Conservation (phyloP, 2,888 invertebrate species). For the Tridacna gigas region DNA sequence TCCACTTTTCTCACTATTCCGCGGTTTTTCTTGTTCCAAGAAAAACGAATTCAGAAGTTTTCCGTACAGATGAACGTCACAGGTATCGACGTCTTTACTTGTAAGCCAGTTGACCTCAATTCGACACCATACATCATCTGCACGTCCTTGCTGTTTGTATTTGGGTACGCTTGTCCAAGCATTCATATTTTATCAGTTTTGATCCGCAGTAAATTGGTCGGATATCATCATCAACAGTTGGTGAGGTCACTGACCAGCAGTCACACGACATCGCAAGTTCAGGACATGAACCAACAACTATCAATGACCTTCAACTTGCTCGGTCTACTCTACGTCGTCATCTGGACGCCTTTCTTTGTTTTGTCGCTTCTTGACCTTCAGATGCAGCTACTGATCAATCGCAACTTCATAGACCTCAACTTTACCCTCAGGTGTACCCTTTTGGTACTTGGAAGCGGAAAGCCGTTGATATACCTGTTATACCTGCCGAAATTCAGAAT, state of each 20-base stretch:
- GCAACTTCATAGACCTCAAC: slow-evolving; percentile 21
- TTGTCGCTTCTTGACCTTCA: slow-evolving; percentile 48
- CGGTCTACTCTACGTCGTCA: slow-evolving; percentile 35
- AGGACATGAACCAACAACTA: slow-evolving; percentile 41
- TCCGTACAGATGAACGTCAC: neutral
- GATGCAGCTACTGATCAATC: neutral
- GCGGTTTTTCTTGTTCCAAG: slow-evolving; percentile 46
- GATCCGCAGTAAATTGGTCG: slow-evolving; percentile 31
- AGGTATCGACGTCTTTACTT: neutral
- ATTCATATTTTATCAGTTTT: slow-evolving; percentile 29
- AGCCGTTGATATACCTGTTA: slow-evolving; percentile 51
- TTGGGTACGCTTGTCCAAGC: slow-evolving; percentile 47
- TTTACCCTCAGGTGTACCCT: slow-evolving; percentile 57
- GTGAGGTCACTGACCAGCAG: slow-evolving; percentile 25
- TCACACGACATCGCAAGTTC: slow-evolving; percentile 10
- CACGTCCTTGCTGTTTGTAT: slow-evolving; percentile 34
- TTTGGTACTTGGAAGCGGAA: slow-evolving; percentile 53
- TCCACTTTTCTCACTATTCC: slow-evolving; percentile 34
- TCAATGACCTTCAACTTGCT: slow-evolving; percentile 52
- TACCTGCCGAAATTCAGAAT: slow-evolving; percentile 49
- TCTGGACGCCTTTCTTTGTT: slow-evolving; percentile 62
- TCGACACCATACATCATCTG: neutral
- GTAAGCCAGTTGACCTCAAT: slow-evolving; percentile 41
- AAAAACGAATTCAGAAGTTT: slow-evolving; percentile 3
- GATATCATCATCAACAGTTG: slow-evolving; percentile 26